Base-by-base conservation (phyloP, 2,797 vertebrate genomes). In the Phalloptychus januarius region DNA sequence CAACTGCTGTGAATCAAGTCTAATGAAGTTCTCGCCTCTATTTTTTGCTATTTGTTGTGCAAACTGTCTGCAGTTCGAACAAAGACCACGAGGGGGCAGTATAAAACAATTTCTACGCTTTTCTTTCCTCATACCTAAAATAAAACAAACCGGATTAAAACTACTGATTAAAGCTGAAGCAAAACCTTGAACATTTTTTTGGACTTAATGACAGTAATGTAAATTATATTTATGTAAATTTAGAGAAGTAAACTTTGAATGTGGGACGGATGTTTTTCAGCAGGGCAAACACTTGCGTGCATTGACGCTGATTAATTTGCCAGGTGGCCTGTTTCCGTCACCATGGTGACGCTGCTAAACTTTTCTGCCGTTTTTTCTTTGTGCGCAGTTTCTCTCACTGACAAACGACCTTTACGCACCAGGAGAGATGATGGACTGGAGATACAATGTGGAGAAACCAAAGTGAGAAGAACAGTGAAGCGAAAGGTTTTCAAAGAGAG, bases 391-490 rank as follows among this genome's bases (percentile, higher is more conserved):
- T 58, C 36, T 50, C 65, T 31, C 0, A 73, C 6, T 2, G 40
- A 36, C 0, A 1, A 31, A 31, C 54, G 5, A 0, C 12, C 6
- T 6, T 54, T 1, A 63, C 54, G 3, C 28, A 18, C 4, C 28
- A 13, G 31, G 31, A 36, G 58, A 28, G 31, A 3, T 2, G 33
- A 20, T 40, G 82, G 75, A 12, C 52, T 86, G 1, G 48, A 88
- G 18, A 54, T 92, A 25, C 61, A 33, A 13, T 94, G 91, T 25
- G 91, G 77, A 31, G 91, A 92, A 71, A 76, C 71, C 1, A 50
- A 76, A 2, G n/a, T 92, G 82, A 82, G 3, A 65, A 78, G 92
- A 50, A 74, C 76, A 0, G 71, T 84, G 0, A 87, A 58, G 73
- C 77, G 83, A 4, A 10, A 46, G 5, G 81, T 89, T 46, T 89